Conservation (phyloP, 1,140 invertebrate species). For the Artemia franciscana region DNA sequence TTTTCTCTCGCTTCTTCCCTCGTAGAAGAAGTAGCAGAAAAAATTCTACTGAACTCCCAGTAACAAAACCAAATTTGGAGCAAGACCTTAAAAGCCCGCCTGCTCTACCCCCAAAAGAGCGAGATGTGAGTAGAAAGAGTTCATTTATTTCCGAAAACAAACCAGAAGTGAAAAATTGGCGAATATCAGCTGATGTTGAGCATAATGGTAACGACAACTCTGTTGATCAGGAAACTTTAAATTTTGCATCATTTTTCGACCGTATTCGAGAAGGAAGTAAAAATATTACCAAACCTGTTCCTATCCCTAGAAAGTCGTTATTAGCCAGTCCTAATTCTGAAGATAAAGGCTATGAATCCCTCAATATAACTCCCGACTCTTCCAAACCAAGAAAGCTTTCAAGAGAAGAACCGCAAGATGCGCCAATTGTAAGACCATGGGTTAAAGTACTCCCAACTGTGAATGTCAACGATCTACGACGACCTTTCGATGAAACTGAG, state of each 20-base stretch:
- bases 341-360: conserved; percentile 8
- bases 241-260: neutral
- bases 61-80: neutral
- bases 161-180: neutral
- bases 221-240: neutral
- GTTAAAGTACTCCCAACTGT: neutral
- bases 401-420: neutral
- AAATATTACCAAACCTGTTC: neutral
- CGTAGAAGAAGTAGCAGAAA: conserved; percentile 1
- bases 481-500: neutral
- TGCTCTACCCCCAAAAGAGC: neutral
- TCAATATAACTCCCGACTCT: conserved; percentile 4
- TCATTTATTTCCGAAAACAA: neutral
- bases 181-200: neutral
- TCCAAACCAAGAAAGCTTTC: neutral
- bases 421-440: neutral
- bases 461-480: neutral
- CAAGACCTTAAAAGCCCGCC: neutral
- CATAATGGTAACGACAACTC: neutral
- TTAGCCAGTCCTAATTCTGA: neutral
- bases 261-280: neutral
- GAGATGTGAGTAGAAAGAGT: neutral
- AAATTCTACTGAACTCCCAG: neutral
- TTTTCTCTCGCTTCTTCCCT: conserved; percentile 3
- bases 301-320: neutral